Evolutionary conservation across 2,888 invertebrate genomes (phyloP), one percentile per base, ranked within the genome.

Genomic region (Amblyjoppa proteus): DNA sequence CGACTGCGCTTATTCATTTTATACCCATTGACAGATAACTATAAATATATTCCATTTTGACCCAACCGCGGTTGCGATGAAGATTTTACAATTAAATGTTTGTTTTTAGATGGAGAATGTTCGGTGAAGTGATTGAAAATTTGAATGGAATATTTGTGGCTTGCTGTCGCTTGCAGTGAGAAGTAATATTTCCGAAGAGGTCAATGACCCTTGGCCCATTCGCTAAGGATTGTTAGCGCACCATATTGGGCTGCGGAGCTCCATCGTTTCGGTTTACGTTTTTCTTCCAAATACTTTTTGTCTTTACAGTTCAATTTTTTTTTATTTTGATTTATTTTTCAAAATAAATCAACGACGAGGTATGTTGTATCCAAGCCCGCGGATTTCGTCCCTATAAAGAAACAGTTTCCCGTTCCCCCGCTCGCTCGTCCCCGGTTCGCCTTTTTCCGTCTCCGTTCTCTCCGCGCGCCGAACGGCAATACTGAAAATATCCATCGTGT

Each of bases 401-500:
- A 31, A 64, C 16, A 49, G 45, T 49, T 11, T 34, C 4, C 16
- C 13, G 31, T 64, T 64, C 31, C 16, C 31, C 2, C 7, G 31
- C 34, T 64, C 16, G 64, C 34, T 45, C 13, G 20, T 61, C 45
- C 16, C n/a, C 6, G 45, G 28, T 53, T 34, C 45, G 45, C 16
- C 49, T 66, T 68, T 56, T 73, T 75, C 20, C 20, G 28, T 64
- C n/a, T 64, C 45, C 28, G 34, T 53, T 20, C 51, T 70, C 25
- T n/a, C 73, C 34, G 20, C 16, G 28, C 16, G 41, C 41, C 20
- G 4, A 31, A 31, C 20, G 4, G 31, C 68, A 49, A 69, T 74
- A 79, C 69, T 38, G 61, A 64, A 74, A 73, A 73, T 34, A n/a
- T 16, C 13, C 64, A 31, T 64, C 31, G 31, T 16, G 31, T 34